Evolutionary conservation across 2,113 vertebrate genomes (phyloP).

Genomic region (Charadrius vociferus): DNA sequence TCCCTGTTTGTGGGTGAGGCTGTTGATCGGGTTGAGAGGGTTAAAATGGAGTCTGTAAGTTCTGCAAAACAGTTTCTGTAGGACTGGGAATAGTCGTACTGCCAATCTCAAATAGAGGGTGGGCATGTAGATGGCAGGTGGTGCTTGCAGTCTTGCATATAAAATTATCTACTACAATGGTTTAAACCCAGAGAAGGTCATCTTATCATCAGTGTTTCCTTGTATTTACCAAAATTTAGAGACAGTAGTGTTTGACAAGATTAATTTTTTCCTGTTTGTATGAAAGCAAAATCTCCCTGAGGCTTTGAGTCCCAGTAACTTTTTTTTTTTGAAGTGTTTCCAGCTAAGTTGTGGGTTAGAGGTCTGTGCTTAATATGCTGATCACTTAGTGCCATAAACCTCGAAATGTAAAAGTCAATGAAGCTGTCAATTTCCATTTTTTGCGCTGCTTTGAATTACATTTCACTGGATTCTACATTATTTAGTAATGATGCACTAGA

Average conservation of each 20-base stretch:
- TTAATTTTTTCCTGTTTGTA: background rate
- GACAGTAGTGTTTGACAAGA: background rate
- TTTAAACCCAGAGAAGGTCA: background rate
- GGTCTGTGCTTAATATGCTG: background rate
- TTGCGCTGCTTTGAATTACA: background rate
- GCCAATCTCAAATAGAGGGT: background rate
- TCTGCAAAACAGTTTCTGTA: background rate
- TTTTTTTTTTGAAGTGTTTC: background rate
- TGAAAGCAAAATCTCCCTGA: background rate
- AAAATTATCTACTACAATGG: background rate
- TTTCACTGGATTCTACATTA: background rate
- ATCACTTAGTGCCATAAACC: background rate
- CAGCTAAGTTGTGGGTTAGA: background rate
- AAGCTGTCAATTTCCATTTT: background rate
- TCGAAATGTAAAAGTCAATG: background rate
- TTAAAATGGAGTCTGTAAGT: background rate
- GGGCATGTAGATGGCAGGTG: background rate
- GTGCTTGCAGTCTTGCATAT: background rate
- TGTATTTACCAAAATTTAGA: background rate
- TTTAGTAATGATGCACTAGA: background rate
- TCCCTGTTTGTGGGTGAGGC: background rate
- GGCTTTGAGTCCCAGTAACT: background rate
- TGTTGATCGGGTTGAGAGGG: fast-evolving
- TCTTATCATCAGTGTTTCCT: background rate
- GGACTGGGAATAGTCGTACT: background rate